Evolutionary conservation across 2,797 vertebrate genomes (phyloP), one percentile per base, ranked within the genome.

Genomic region (Hypotaenidia okinawae): DNA sequence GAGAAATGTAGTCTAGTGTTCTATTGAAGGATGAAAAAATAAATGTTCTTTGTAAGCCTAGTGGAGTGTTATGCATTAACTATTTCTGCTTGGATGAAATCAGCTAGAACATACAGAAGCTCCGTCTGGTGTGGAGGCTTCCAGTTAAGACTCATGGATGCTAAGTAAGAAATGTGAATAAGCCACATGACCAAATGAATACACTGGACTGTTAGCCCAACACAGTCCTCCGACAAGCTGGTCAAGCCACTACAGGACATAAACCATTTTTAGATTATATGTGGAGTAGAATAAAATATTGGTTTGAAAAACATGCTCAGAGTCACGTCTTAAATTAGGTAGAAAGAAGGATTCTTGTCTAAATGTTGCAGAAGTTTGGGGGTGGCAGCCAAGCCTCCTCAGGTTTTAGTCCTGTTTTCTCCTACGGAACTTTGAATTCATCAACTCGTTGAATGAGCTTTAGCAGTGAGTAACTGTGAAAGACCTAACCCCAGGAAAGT

Each of bases 401-500:
- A 73, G 75, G 58, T 74, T 84, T 89, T 58, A 84, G 89, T 77
- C 75, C n/a, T 93, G 7, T 87, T 94, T 95, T 83, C 73, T 88
- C 62, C 59, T 41, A 43, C 22, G 81, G 49, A 45, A 75, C 9
- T 4, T 9, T 86, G 76, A 90, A 80, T 51, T 80, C 41, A 79
- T 67, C 52, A 14, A 67, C 72, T 83, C 76, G 49, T 52, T 81
- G 85, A 93, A 33, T 28, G 61, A 90, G 61, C 17, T 61, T 49
- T 62, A 82, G 54, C 74, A 75, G 45, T 16, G 54, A 89, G 33
- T 18, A 62, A 57, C 57, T 66, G 73, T 33, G 73, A 86, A 89
- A 72, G 74, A 57, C 14, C 25, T 37, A 54, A 39, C 63, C 69
- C 4, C 27, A 57, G 72, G 74, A 66, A 94, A 91, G 49, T 49